Conservation (phyloP, 2,113 vertebrate genomes). For the Pseudolaguvia tuberculata region DNA sequence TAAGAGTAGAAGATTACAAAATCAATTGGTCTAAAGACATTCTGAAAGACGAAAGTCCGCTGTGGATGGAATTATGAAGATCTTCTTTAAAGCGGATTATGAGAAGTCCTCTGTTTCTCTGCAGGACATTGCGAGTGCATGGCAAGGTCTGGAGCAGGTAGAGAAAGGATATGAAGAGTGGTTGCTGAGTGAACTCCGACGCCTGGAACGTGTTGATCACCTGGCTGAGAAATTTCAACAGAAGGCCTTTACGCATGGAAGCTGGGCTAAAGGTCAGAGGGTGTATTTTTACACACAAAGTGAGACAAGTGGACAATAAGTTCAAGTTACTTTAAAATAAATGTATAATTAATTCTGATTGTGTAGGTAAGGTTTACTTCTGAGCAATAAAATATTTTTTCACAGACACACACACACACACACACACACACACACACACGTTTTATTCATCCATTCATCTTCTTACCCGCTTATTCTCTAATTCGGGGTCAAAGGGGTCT, state of each 20-base stretch:
- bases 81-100: neutral
- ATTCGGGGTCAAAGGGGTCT: no score
- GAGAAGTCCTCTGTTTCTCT: neutral
- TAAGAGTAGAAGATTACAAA: no score
- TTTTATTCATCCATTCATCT: no score
- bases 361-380: no score
- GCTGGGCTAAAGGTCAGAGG: slow-evolving; percentile 70
- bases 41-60: neutral
- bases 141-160: slow-evolving; percentile 75
- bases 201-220: slow-evolving; percentile 74
- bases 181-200: slow-evolving; percentile 72
- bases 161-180: slow-evolving; percentile 79
- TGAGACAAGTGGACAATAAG: neutral
- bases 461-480: no score
- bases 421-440: no score
- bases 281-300: neutral
- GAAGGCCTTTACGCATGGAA: slow-evolving; percentile 73
- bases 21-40: no score
- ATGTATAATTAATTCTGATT: no score
- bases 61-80: neutral
- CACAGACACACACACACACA: no score
- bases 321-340: neutral
- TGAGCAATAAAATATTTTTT: no score
- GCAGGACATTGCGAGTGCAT: slow-evolving; percentile 73
- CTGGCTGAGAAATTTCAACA: slow-evolving; percentile 75